Percentiles rank a stretch among this genome's conserved stretches.
Conservation (phyloP, 2,888 invertebrate species). For the Loripinus fragilis region DNA sequence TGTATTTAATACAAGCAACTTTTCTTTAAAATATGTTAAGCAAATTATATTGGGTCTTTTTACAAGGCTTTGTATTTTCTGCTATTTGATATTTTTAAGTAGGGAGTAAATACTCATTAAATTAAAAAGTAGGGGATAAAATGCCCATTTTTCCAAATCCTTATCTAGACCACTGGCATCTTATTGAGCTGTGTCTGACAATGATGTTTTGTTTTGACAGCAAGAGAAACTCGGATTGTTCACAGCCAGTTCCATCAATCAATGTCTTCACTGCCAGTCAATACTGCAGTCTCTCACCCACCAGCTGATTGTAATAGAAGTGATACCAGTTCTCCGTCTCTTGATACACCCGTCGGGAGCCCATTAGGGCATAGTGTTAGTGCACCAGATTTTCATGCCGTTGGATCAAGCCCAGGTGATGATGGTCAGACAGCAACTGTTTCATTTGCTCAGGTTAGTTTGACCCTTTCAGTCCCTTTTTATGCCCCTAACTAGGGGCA, state of each 20-base stretch:
- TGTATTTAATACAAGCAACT: too few relatives aligned
- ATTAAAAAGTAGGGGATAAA: too few relatives aligned
- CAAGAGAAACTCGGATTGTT: constrained; percentile 45
- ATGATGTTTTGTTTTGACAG: background rate
- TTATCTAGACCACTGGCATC: too few relatives aligned
- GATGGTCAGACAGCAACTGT: constrained; percentile 61
- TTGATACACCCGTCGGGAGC: constrained; percentile 63
- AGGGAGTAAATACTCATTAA: too few relatives aligned
- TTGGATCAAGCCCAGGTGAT: background rate
- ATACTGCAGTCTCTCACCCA: constrained; percentile 29
- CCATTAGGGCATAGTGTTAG: constrained; percentile 42
- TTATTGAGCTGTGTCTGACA: too few relatives aligned
- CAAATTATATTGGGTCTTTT: too few relatives aligned
- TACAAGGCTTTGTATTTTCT: too few relatives aligned
- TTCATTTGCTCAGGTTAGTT: constrained; percentile 86
- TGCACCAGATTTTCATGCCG: constrained; percentile 4
- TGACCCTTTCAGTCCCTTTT: too few relatives aligned
- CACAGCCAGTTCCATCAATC: constrained; percentile 55
- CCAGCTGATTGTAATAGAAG: constrained; percentile 35
- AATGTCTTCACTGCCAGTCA: constrained; percentile 30
- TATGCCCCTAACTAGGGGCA: too few relatives aligned
- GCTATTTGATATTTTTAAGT: too few relatives aligned
- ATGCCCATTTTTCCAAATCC: too few relatives aligned
- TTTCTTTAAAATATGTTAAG: too few relatives aligned
- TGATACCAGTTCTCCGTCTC: constrained; percentile 58